These are phyloP conservation scores for Acipenser oxyrinchus DNA, from an alignment of 2,797 vertebrate genomes.

Conservation along the genomic window DNA sequence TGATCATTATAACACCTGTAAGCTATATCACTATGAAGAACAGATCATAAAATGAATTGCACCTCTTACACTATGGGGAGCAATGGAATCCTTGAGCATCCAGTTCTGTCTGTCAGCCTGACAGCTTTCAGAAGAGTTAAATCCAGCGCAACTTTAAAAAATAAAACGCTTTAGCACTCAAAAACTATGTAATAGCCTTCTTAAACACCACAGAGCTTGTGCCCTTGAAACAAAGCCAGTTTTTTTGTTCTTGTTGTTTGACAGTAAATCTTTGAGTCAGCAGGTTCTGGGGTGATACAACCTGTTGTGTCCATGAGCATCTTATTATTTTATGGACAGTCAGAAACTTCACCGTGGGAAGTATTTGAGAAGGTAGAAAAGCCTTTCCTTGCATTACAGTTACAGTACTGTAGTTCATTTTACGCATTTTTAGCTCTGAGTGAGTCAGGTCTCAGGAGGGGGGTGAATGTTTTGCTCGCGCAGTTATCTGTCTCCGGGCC, in stretches of 20 bases:
- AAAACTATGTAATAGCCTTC: neutral
- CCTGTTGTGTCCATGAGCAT: neutral
- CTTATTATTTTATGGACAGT: neutral
- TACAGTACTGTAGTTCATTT: no score
- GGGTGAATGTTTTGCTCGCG: conserved; percentile 2
- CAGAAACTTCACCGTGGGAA: no score
- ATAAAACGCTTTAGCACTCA: neutral
- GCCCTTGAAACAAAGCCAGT: neutral
- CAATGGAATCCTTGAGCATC: neutral
- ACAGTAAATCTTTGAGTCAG: conserved; percentile 1
- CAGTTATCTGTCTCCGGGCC: conserved; percentile 5
- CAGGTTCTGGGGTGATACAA: neutral
- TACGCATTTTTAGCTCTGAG: no score
- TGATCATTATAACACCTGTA: no score
- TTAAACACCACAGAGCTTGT: neutral
- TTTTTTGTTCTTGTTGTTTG: neutral
- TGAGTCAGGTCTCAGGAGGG: neutral
- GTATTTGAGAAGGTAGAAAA: no score
- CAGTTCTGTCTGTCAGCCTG: neutral
- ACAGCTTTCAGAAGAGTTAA: neutral
- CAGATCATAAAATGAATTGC: no score
- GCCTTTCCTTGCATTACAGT: no score
- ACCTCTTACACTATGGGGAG: no score
- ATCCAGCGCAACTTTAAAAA: neutral
- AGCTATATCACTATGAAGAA: no score